Percentiles rank a stretch among this genome's conserved stretches.
phyloP scores from a whole-genome alignment of 2,888 invertebrate species.

The Spilosoma lubricipeda region DNA sequence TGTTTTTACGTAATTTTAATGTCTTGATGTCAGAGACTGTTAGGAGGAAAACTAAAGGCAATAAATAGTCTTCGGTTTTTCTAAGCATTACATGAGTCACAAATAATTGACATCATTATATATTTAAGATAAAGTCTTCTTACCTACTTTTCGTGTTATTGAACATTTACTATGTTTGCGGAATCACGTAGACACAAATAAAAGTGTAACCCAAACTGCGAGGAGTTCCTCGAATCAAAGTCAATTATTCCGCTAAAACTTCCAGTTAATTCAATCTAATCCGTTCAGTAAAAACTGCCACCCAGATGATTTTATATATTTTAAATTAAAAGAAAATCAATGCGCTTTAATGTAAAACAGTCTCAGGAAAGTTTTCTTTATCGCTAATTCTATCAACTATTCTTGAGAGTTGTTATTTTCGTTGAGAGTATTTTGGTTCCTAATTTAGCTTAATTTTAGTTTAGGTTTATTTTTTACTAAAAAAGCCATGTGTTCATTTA shows the following conservation, averaged over 20 bases:
- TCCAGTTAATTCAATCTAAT: conserved; percentile 43
- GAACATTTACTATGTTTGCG: background rate
- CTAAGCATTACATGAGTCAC: conserved; percentile 7
- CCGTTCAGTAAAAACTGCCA: conserved; percentile 43
- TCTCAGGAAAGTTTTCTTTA: conserved; percentile 5
- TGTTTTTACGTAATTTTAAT: background rate
- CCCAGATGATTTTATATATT: conserved; percentile 41
- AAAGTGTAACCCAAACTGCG: background rate
- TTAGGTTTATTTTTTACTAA: background rate
- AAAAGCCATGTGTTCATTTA: too few species aligned
- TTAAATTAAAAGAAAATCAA: conserved; percentile 14
- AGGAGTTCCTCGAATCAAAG: conserved; percentile 18
- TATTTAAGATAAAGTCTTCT: background rate
- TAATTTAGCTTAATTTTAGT: background rate
- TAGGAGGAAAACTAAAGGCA: conserved; percentile 3
- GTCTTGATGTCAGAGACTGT: background rate
- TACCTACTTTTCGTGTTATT: conserved; percentile 3
- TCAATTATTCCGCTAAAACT: conserved; percentile 25
- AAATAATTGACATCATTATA: background rate
- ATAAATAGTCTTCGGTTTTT: background rate
- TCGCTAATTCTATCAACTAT: background rate
- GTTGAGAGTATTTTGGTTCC: background rate
- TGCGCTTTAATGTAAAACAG: conserved; percentile 4
- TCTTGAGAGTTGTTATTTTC: too few species aligned
- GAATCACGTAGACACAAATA: background rate